Percentiles rank a stretch among this genome's conserved stretches.
phyloP scores from a whole-genome alignment of 2,797 vertebrate species.

The Platalea minor region DNA sequence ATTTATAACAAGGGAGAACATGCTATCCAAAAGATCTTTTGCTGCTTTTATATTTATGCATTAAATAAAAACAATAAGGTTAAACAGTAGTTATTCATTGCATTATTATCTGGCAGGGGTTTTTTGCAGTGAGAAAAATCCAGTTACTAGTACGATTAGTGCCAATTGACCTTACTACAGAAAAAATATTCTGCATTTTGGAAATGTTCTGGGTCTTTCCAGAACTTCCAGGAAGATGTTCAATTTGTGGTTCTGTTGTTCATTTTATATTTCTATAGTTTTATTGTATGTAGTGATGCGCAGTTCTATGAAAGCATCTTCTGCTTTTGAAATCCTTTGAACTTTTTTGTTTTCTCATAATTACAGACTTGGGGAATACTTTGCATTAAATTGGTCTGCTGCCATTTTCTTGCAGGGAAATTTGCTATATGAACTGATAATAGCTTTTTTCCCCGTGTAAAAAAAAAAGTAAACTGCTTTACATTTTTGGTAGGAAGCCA shows the following conservation, averaged over 20 bases:
- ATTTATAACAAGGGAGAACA: background rate
- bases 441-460: background rate
- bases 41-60: background rate
- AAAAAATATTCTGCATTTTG: background rate
- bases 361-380: conserved; percentile 32
- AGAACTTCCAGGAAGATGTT: background rate
- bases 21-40: background rate
- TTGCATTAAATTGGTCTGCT: conserved; percentile 43
- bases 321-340: conserved; percentile 13
- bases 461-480: conserved; percentile 30
- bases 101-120: background rate
- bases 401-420: conserved; percentile 33
- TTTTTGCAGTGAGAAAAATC: background rate
- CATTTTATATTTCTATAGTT: background rate
- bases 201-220: background rate
- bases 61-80: background rate
- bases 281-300: background rate
- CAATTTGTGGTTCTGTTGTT: background rate
- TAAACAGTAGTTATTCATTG: background rate
- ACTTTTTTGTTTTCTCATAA: conserved; percentile 33
- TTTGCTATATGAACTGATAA: conserved; percentile 47
- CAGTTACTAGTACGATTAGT: background rate
- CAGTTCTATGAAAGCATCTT: conserved; percentile 17
- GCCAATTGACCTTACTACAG: background rate
- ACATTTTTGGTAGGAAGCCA: conserved; percentile 67